These are phyloP conservation scores for Hepsetus odoe DNA, from an alignment of 2,113 vertebrate genomes.

Conservation along the genomic window DNA sequence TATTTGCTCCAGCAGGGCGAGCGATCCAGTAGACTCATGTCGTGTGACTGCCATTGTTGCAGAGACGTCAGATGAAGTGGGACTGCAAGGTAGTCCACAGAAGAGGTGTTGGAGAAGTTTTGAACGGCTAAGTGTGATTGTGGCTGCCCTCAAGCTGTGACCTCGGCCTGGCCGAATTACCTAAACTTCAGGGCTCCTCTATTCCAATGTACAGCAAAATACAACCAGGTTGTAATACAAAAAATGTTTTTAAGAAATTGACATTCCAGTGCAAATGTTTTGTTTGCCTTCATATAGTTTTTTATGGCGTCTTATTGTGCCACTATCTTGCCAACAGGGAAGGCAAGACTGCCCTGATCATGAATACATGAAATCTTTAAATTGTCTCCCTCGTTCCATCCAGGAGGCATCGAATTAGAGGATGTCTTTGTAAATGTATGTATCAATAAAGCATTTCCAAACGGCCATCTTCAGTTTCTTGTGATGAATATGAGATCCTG, in stretches of 20 bases:
- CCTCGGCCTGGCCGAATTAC: not conserved
- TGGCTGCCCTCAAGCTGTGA: not conserved
- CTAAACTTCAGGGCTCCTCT: not conserved
- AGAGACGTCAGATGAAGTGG: not conserved
- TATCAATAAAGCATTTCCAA: constrained; percentile 36
- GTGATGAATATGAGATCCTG: not conserved
- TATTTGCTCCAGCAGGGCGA: not conserved
- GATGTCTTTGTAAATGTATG: constrained; percentile 1
- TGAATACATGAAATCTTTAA: not conserved
- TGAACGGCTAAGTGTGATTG: not conserved
- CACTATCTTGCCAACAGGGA: too few species aligned
- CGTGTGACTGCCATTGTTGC: not conserved
- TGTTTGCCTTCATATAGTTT: too few species aligned
- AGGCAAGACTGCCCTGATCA: too few species aligned
- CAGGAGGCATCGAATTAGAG: too few species aligned
- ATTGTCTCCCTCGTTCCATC: not conserved
- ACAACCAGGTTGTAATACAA: not conserved
- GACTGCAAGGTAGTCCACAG: not conserved
- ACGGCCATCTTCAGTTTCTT: constrained; percentile 44
- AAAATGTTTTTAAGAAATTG: not conserved
- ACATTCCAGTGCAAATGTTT: not conserved
- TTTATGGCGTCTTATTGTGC: too few species aligned
- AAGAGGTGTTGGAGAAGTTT: not conserved
- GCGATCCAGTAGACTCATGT: not conserved
- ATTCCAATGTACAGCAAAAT: not conserved